These are phyloP conservation scores for Sparus aurata DNA, from an alignment of 2,797 vertebrate genomes.

Conservation along the genomic window DNA sequence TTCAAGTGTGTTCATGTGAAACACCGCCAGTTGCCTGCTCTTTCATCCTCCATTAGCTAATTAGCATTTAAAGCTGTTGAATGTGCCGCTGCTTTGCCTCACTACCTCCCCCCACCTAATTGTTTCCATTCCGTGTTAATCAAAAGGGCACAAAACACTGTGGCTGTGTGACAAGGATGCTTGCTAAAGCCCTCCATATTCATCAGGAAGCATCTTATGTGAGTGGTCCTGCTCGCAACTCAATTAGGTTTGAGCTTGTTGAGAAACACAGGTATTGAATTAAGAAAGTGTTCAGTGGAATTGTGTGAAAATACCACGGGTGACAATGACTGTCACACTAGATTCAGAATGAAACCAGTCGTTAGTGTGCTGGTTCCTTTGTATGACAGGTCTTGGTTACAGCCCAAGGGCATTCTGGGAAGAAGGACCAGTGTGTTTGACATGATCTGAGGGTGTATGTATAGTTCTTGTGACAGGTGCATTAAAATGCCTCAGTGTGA, in stretches of 20 bases:
- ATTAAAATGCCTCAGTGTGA: slow-evolving; percentile 44
- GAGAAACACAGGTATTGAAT: slow-evolving; percentile 42
- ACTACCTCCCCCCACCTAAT: slow-evolving; percentile 72
- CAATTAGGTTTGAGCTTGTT: slow-evolving; percentile 57
- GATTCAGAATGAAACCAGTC: slow-evolving; percentile 17
- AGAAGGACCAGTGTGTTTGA: slow-evolving; percentile 47
- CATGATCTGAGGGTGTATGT: slow-evolving; percentile 43
- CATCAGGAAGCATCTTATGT: slow-evolving; percentile 71
- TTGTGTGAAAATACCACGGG: slow-evolving; percentile 31
- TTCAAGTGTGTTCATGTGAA: slow-evolving; percentile 73
- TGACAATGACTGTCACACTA: slow-evolving; percentile 31
- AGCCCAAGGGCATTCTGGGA: slow-evolving; percentile 59
- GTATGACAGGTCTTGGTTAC: slow-evolving; percentile 37
- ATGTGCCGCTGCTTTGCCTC: slow-evolving; percentile 74
- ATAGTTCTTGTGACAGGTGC: slow-evolving; percentile 51
- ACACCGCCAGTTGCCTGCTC: slow-evolving; percentile 66
- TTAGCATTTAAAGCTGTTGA: slow-evolving; percentile 86
- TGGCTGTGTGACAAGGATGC: slow-evolving; percentile 68
- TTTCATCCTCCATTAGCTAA: slow-evolving; percentile 86
- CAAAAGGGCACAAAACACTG: slow-evolving; percentile 81
- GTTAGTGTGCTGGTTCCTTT: slow-evolving; percentile 28
- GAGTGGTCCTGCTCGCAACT: slow-evolving; percentile 57
- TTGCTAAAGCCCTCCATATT: slow-evolving; percentile 69
- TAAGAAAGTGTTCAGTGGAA: slow-evolving; percentile 50
- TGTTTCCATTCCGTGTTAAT: slow-evolving; percentile 84